Evolutionary conservation across 2,888 invertebrate genomes (phyloP).

Genomic region (Andrena minutula): DNA sequence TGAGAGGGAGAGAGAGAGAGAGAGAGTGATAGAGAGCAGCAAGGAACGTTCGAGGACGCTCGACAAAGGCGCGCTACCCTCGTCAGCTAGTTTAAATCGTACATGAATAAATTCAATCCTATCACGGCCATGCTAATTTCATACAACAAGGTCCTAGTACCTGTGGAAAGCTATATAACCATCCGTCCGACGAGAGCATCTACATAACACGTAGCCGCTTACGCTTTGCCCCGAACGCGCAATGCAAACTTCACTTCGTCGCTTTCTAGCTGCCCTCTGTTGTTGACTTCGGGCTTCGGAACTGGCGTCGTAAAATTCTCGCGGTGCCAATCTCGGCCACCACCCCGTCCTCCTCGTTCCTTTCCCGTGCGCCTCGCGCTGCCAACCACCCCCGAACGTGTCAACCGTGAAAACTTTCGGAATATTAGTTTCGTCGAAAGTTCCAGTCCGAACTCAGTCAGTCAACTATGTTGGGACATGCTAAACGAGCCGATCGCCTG

Average conservation of each 20-base stretch:
- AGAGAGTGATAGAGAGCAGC: slow-evolving; percentile 24
- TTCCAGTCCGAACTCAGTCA: slow-evolving; percentile 20
- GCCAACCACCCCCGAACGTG: slow-evolving; percentile 44
- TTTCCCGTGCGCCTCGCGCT: neutral
- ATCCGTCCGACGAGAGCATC: slow-evolving; percentile 64
- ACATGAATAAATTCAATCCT: slow-evolving; percentile 80
- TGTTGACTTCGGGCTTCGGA: slow-evolving; percentile 44
- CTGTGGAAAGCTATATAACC: slow-evolving; percentile 65
- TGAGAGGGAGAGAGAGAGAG: slow-evolving; percentile 3
- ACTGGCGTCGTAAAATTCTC: slow-evolving; percentile 61
- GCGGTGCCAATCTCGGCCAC: slow-evolving; percentile 9
- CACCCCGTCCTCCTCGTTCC: slow-evolving; percentile 16
- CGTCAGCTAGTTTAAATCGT: slow-evolving; percentile 78
- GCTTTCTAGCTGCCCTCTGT: slow-evolving; percentile 33
- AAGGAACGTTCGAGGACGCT: slow-evolving; percentile 53
- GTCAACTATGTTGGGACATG: slow-evolving; percentile 2
- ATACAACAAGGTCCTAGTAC: slow-evolving; percentile 74
- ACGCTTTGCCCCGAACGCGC: slow-evolving; percentile 54
- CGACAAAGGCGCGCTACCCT: slow-evolving; percentile 70
- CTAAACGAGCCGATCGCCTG: slow-evolving; percentile 7
- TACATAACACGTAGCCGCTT: slow-evolving; percentile 75
- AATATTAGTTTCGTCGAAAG: slow-evolving; percentile 43
- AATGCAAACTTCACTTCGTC: slow-evolving; percentile 42
- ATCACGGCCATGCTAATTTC: slow-evolving; percentile 79
- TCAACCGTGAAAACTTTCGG: slow-evolving; percentile 52